A percentile compares a stretch with the other conserved stretches of the same genome.
Conservation (phyloP, 2,888 invertebrate genomes). For the Pollenia amentaria region DNA sequence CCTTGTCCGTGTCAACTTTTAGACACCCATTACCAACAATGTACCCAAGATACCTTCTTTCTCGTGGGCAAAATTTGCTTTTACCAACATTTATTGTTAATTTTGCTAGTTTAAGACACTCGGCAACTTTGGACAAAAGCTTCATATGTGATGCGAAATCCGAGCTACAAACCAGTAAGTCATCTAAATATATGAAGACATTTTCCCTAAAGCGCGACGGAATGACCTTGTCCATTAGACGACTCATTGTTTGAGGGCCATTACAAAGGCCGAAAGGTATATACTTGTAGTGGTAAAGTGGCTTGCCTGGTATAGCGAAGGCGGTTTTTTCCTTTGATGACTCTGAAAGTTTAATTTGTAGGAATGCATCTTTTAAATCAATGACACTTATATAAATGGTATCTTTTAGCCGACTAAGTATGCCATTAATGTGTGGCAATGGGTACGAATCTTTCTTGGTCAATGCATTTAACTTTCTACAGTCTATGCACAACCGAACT, state of each 20-base stretch:
- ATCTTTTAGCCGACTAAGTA: too few relatives aligned
- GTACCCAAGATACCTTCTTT: constrained; percentile 35
- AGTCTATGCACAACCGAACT: too few relatives aligned
- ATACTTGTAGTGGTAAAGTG: constrained; percentile 65
- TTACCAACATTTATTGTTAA: constrained; percentile 1
- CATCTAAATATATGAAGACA: constrained; percentile 34
- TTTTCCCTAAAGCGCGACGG: constrained; percentile 20
- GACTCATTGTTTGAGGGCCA: constrained; percentile 63
- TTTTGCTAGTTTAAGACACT: background rate
- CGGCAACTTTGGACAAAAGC: constrained; percentile 7
- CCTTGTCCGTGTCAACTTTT: constrained; percentile 37
- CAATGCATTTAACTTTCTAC: too few relatives aligned
- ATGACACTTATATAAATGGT: too few relatives aligned
- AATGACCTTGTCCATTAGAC: constrained; percentile 49
- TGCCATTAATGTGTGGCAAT: too few relatives aligned
- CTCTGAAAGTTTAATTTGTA: too few relatives aligned
- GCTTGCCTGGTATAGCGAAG: constrained; percentile 74
- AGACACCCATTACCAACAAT: constrained; percentile 4
- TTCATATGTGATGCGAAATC: background rate
- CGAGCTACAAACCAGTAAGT: constrained; percentile 19
- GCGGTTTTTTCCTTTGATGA: constrained; percentile 71
- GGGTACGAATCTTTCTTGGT: too few relatives aligned
- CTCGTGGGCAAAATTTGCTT: constrained; percentile 13
- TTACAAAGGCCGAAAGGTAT: constrained; percentile 71
- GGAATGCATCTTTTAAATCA: too few relatives aligned